Evolutionary conservation across 2,113 vertebrate species (phyloP).

Genomic region (Megaptera novaeangliae): DNA sequence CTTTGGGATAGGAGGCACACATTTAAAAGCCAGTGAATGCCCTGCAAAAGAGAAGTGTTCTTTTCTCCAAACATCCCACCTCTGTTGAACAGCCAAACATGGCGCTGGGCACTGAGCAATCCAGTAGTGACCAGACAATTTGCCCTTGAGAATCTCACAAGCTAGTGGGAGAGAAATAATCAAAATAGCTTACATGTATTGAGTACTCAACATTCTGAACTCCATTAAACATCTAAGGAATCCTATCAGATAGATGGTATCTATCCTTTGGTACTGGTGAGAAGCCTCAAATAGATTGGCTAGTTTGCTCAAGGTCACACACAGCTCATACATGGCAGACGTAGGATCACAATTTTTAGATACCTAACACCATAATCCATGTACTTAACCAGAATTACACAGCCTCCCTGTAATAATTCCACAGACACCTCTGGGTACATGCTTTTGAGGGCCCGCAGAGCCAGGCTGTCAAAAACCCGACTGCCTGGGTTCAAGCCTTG

Average conservation of each 20-base stretch:
- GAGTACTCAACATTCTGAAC: background rate
- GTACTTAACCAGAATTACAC: background rate
- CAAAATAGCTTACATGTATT: background rate
- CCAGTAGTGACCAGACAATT: background rate
- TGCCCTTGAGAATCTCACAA: background rate
- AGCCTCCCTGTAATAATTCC: background rate
- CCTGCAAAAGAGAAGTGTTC: background rate
- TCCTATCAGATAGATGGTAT: background rate
- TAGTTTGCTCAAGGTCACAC: background rate
- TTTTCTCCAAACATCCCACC: background rate
- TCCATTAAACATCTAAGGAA: background rate
- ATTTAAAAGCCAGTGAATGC: background rate
- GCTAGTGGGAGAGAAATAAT: background rate
- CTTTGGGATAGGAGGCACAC: background rate
- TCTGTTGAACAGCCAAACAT: background rate
- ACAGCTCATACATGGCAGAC: background rate
- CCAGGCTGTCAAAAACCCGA: background rate
- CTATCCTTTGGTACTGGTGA: background rate
- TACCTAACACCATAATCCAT: background rate
- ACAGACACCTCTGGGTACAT: background rate
- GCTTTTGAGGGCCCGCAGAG: background rate
- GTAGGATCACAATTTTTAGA: background rate
- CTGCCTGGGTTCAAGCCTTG: background rate
- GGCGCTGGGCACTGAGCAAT: background rate
- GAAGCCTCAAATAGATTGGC: background rate